Percentiles rank a stretch among this genome's conserved stretches.
These are phyloP conservation scores for Sitobion miscanthi DNA, from an alignment of 1,140 invertebrate species.

Conservation along the genomic window DNA sequence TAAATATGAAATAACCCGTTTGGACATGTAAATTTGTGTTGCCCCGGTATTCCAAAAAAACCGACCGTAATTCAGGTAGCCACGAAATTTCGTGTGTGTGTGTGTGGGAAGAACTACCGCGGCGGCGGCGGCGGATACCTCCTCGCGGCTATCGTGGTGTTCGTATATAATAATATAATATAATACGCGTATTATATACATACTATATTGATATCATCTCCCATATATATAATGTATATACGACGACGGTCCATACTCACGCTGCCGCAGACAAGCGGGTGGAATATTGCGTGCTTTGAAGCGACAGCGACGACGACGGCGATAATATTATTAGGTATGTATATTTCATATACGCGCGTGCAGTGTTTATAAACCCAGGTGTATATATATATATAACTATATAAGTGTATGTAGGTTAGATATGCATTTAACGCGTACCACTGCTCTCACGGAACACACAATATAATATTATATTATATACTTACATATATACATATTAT, in stretches of 20 bases:
- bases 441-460: not conserved
- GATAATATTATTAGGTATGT: not conserved
- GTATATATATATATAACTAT: not conserved
- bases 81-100: conserved; percentile 42
- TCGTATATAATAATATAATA: not conserved
- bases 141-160: conserved; percentile 39
- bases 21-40: conserved; percentile 27
- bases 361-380: not conserved
- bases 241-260: conserved; percentile 9
- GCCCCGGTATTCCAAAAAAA: conserved; percentile 8
- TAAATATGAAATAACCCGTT: not conserved
- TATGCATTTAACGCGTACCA: not conserved
- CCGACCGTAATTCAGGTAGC: conserved; percentile 51
- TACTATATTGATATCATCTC: not conserved
- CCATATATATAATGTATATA: not conserved
- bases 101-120: conserved; percentile 45
- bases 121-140: conserved; percentile 5
- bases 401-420: not conserved
- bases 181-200: not conserved
- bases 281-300: conserved; percentile 33
- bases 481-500: not conserved
- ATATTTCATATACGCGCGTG: not conserved
- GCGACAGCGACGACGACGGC: not conserved
- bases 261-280: not conserved
- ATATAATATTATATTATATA: not conserved